Evolutionary conservation across 2,888 invertebrate genomes (phyloP).

Genomic region (Scaptomyza caliginosa): DNA sequence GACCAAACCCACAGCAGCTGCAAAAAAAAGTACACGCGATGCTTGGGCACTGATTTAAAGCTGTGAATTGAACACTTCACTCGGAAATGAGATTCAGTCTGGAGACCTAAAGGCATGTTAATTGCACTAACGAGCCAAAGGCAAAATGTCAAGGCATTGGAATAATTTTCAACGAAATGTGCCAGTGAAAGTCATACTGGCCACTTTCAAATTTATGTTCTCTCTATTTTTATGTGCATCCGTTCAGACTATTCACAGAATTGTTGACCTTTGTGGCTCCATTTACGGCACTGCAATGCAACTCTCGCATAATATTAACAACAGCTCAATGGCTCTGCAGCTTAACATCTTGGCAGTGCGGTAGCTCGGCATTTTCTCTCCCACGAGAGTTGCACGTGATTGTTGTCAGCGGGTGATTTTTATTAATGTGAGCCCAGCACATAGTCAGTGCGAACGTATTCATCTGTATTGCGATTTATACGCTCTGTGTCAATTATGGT

Average conservation of each 20-base stretch:
- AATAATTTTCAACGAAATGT: slow-evolving; percentile 28
- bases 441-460: slow-evolving; percentile 10
- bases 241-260: slow-evolving; percentile 17
- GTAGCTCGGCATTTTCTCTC: neutral
- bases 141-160: slow-evolving; percentile 59
- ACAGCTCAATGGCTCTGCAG: neutral
- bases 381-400: slow-evolving; percentile 26
- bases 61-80: slow-evolving; percentile 41
- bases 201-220: neutral
- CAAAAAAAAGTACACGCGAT: slow-evolving; percentile 11
- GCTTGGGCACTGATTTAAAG: slow-evolving; percentile 8
- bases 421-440: slow-evolving; percentile 14
- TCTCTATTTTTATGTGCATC: neutral
- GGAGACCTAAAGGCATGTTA: slow-evolving; percentile 62
- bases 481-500: slow-evolving; percentile 41
- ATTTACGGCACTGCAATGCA: slow-evolving; percentile 17
- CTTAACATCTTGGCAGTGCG: neutral
- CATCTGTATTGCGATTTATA: slow-evolving; percentile 33
- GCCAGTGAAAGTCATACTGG: slow-evolving; percentile 31
- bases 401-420: slow-evolving; percentile 34
- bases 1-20: neutral
- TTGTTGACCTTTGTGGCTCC: slow-evolving; percentile 34
- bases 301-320: slow-evolving; percentile 20
- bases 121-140: slow-evolving; percentile 44
- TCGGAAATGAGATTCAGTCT: slow-evolving; percentile 14